Percentiles rank a stretch among this genome's conserved stretches.
Conservation (phyloP, 2,888 invertebrate species). For the Germaria angustata region DNA sequence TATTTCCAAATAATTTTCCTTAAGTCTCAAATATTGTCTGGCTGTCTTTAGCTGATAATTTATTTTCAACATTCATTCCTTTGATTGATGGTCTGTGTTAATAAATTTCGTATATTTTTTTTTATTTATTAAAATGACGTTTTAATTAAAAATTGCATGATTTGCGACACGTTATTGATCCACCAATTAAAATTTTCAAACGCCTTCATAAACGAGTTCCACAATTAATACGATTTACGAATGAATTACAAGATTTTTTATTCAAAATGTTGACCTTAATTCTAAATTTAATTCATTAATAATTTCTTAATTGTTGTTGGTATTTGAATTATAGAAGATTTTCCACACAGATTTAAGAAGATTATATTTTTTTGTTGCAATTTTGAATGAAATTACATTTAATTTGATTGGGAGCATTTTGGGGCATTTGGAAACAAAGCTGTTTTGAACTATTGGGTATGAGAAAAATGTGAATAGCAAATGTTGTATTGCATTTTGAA, state of each 20-base stretch:
- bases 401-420: no score
- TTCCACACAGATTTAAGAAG: constrained; percentile 11
- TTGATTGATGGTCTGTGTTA: neutral
- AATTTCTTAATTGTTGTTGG: neutral
- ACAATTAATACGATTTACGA: constrained; percentile 12
- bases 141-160: constrained; percentile 31
- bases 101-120: neutral
- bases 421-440: neutral
- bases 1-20: neutral
- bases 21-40: neutral
- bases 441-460: neutral
- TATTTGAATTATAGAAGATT: neutral
- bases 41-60: neutral
- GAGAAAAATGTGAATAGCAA: no score
- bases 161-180: constrained; percentile 24
- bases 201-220: neutral
- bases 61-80: neutral
- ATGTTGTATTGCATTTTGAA: no score
- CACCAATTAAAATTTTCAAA: neutral
- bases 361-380: neutral
- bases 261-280: constrained; percentile 38
- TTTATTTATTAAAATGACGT: neutral
- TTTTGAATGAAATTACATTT: neutral
- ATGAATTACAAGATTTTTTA: constrained; percentile 2
- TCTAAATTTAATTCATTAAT: constrained; percentile 18